Conservation (phyloP, 1,140 invertebrate genomes). For the Babylonia areolata region DNA sequence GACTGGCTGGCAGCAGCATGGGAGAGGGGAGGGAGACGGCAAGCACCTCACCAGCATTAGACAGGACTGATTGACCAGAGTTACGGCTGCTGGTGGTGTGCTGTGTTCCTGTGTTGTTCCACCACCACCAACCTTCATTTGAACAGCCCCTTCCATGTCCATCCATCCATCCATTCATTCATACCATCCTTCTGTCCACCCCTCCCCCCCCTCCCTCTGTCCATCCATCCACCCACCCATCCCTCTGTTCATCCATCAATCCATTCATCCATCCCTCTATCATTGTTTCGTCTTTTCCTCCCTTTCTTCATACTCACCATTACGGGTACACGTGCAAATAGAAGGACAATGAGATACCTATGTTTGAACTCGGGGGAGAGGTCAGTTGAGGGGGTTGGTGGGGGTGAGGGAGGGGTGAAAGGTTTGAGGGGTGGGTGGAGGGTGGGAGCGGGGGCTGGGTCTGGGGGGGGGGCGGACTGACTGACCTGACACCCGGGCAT, state of each 20-base stretch:
- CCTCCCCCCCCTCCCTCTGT: not conserved
- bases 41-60: too few relatives aligned
- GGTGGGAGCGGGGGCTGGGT: not conserved
- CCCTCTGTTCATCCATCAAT: not conserved
- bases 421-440: too few relatives aligned
- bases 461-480: not conserved
- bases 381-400: not conserved
- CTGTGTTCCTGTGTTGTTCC: too few relatives aligned
- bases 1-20: too few relatives aligned
- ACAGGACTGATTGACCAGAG: too few relatives aligned
- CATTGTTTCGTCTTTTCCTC: not conserved
- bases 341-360: too few relatives aligned
- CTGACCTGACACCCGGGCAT: not conserved
- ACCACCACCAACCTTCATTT: too few relatives aligned
- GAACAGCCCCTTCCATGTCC: too few relatives aligned
- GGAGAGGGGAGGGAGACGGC: too few relatives aligned
- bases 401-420: not conserved
- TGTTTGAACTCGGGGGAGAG: not conserved
- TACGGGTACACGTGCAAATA: conserved; percentile 40
- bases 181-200: not conserved
- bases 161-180: too few relatives aligned
- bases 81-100: too few relatives aligned
- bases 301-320: conserved; percentile 23
- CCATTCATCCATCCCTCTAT: not conserved
- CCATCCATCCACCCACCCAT: not conserved